Conservation (phyloP, 2,113 vertebrate species). For the Hemiprocne comata region DNA sequence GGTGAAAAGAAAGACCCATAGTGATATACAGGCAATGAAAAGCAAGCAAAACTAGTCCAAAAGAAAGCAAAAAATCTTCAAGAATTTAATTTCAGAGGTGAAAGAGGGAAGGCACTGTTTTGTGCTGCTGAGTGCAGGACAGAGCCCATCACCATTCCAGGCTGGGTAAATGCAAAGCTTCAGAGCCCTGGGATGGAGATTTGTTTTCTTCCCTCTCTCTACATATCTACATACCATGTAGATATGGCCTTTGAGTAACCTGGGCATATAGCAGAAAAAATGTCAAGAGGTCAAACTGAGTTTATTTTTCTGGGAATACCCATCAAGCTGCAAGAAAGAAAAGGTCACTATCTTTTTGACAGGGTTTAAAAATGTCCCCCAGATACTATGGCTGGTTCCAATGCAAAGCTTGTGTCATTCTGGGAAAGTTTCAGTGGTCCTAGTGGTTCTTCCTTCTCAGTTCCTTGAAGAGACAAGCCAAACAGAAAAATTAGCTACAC, state of each 20-base stretch:
- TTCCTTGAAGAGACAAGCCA: background rate
- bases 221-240: background rate
- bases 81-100: background rate
- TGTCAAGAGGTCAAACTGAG: background rate
- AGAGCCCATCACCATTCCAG: background rate
- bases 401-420: background rate
- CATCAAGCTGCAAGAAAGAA: background rate
- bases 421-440: background rate
- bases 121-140: background rate
- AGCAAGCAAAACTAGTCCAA: background rate
- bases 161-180: background rate
- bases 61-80: background rate
- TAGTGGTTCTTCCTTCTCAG: background rate
- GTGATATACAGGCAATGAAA: background rate
- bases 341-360: slow-evolving; percentile 4
- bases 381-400: background rate
- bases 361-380: background rate
- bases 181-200: background rate
- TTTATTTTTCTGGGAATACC: slow-evolving; percentile 17
- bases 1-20: background rate
- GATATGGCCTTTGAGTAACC: background rate
- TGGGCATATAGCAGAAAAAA: background rate
- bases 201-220: background rate
- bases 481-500: background rate
- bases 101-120: background rate